Conservation (phyloP, 2,113 vertebrate species). For the Picathartes gymnocephalus region DNA sequence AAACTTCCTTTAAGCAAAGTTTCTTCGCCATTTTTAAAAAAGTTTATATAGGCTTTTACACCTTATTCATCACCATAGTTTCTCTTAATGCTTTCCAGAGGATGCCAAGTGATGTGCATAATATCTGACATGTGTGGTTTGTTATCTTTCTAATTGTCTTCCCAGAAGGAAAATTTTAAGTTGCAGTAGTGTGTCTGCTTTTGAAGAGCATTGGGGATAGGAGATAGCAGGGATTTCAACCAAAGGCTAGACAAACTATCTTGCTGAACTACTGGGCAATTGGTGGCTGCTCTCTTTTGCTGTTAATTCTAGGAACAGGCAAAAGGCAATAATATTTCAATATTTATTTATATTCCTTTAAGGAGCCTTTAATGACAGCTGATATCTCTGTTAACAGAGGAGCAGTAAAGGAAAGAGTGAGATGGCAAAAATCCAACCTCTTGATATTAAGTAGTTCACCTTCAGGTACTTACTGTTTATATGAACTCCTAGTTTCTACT, state of each 20-base stretch:
- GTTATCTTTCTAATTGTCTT: background rate
- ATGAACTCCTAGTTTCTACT: background rate
- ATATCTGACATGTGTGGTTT: background rate
- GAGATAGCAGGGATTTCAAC: background rate
- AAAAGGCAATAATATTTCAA: background rate
- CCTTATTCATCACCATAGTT: background rate
- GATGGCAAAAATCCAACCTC: background rate
- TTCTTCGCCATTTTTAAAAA: background rate
- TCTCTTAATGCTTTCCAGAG: background rate
- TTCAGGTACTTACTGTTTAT: background rate
- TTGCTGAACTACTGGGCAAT: background rate
- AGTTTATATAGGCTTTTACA: background rate
- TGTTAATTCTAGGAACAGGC: background rate
- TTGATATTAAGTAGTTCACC: background rate
- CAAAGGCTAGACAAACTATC: background rate
- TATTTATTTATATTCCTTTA: background rate
- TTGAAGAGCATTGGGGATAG: background rate
- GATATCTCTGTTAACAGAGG: background rate
- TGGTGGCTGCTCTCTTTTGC: background rate
- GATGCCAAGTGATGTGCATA: background rate
- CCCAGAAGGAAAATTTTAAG: background rate
- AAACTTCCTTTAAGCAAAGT: background rate
- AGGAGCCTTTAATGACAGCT: background rate
- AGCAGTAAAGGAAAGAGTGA: background rate
- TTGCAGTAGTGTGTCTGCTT: background rate